Base-by-base conservation (phyloP, 2,113 vertebrate species). In the Eupsittula cactorum region DNA sequence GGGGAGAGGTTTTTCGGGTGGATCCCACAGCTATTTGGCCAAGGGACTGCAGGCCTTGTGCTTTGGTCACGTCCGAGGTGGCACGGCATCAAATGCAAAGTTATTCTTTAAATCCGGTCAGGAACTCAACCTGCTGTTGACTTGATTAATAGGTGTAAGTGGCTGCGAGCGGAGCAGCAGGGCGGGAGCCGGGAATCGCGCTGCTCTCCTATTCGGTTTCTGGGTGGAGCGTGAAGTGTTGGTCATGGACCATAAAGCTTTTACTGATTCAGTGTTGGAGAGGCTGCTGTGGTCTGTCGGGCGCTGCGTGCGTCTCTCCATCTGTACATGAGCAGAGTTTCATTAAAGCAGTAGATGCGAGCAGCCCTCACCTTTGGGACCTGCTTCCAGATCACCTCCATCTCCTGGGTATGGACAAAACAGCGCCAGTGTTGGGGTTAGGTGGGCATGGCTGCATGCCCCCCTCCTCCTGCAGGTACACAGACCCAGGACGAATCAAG, bases 231-330 rank as follows among this genome's bases (percentile, higher is more conserved):
- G 21, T 52, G 0, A 80, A 90, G 88, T 10, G 69, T 76, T 78
- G 88, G 90, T 93, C 95, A 93, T 31, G 83, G 92, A 81, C 88
- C 91, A 68, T 94, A 86, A 94, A 94, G 86, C 92, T 86, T 35
- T 57, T 37, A 19, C 73, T 78, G 86, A 75, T 92, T 84, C 64
- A 88, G 76, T 37, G 68, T 78, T 39, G 42, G 27, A 31, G 64
- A 92, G 77, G 77, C 83, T 35, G 74, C 94, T 59, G 81, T 4
- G 16, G 7, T 77, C 44, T 74, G 86, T 85, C 59, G 5, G n/a
- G 81, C 2, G 5, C 64, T 62, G 60, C 33, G 4, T 52, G n/a
- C 8, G 1, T 35, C 75, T 75, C 70, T 88, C 53, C 79, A 42
- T 41, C 42, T 28, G 78, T 87, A 7, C 75, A 13, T 0, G n/a